Percentiles rank a stretch among this genome's conserved stretches.
These are phyloP conservation scores for Sitta europaea DNA, from an alignment of 2,113 vertebrate species.

Conservation along the genomic window DNA sequence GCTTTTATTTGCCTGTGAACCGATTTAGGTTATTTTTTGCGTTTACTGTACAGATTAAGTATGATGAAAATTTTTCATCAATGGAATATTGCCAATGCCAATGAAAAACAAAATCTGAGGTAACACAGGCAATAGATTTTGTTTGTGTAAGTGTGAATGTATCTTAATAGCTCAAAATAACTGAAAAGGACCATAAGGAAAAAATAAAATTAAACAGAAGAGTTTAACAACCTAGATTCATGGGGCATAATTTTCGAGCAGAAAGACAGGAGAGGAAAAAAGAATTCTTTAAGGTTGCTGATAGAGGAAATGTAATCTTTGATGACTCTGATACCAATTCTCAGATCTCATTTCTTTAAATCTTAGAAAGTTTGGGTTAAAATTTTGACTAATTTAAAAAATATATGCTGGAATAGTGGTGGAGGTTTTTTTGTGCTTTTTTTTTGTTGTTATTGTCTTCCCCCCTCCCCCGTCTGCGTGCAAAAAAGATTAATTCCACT, in stretches of 20 bases:
- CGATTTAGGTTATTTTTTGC: neutral
- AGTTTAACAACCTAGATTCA: neutral
- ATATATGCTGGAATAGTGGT: neutral
- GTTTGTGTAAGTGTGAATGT: neutral
- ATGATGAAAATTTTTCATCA: neutral
- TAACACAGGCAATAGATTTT: neutral
- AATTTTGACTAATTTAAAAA: neutral
- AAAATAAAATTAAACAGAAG: neutral
- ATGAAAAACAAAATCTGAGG: neutral
- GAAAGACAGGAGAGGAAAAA: neutral
- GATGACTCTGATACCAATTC: neutral
- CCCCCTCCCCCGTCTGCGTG: accelerated
- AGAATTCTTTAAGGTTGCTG: neutral
- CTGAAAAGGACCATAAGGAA: neutral
- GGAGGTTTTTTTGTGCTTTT: neutral
- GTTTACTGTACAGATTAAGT: neutral
- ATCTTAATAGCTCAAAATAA: neutral
- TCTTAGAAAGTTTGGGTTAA: neutral
- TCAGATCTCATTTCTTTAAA: neutral
- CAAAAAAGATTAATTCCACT: neutral
- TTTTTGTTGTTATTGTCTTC: neutral
- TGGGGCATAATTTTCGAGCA: neutral
- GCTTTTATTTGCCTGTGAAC: neutral
- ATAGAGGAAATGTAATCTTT: neutral
- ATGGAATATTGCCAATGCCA: neutral